phyloP scores from a whole-genome alignment of 2,797 vertebrate genomes.

The Peromyscus melanophrys region DNA sequence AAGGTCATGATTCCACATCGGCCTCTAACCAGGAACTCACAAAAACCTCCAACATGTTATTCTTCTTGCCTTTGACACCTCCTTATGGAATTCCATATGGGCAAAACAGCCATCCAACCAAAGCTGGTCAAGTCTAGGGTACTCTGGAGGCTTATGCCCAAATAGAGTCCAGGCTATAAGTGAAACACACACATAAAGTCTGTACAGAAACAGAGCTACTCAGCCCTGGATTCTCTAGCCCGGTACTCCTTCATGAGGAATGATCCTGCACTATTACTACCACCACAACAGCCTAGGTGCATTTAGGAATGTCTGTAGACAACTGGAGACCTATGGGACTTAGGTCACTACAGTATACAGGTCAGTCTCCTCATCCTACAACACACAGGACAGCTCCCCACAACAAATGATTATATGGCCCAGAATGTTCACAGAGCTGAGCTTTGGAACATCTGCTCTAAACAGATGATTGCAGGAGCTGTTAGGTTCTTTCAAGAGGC shows the following conservation, averaged over 20 bases:
- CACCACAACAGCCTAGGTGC: not conserved
- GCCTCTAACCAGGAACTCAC: not conserved
- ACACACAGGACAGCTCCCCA: not conserved
- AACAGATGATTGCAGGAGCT: not conserved
- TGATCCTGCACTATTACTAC: not conserved
- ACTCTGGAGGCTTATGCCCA: not conserved
- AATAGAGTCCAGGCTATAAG: not conserved
- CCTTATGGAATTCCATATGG: not conserved
- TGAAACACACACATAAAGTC: not conserved
- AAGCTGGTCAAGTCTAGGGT: not conserved
- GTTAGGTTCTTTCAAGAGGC: not conserved
- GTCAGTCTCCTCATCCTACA: not conserved
- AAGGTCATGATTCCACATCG: not conserved
- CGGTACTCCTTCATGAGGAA: not conserved
- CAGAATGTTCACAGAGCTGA: not conserved
- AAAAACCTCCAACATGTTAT: slow-evolving; percentile 14
- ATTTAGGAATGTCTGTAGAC: not conserved
- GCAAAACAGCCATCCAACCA: not conserved
- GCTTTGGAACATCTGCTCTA: not conserved
- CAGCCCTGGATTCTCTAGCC: not conserved
- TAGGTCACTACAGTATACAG: not conserved
- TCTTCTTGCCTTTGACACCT: not conserved
- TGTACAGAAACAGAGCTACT: not conserved
- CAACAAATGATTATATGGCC: not conserved
- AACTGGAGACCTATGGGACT: not conserved